Conservation (phyloP, 2,113 vertebrate species). For the Tricholaema leucomelas region DNA sequence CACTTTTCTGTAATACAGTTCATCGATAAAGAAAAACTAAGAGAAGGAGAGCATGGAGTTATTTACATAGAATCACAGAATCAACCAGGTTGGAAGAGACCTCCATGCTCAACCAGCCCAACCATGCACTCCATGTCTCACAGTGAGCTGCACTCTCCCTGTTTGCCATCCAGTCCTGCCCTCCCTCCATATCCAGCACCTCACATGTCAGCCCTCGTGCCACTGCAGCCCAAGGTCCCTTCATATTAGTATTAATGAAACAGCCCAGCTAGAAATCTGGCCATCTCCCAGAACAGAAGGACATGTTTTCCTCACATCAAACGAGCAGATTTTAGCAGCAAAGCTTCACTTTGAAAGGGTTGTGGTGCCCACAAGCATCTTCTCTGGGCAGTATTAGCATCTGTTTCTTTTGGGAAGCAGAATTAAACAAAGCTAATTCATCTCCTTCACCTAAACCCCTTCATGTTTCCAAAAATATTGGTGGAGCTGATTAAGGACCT, state of each 20-base stretch:
- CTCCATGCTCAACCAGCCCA: too few species aligned
- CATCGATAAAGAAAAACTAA: neutral
- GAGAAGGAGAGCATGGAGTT: neutral
- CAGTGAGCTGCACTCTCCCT: neutral
- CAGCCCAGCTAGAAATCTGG: neutral
- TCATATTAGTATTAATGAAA: neutral
- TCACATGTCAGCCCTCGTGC: neutral
- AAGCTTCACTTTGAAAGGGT: neutral
- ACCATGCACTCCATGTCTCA: rapidly evolving
- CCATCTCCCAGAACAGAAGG: neutral
- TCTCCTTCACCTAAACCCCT: neutral
- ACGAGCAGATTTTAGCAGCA: neutral
- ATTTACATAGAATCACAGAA: too few species aligned
- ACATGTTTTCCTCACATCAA: rapidly evolving
- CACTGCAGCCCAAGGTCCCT: neutral
- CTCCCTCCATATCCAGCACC: neutral
- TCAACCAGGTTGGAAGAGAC: too few species aligned
- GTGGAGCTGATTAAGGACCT: neutral
- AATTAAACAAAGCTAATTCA: neutral
- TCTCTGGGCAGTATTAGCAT: neutral
- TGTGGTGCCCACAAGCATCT: neutral
- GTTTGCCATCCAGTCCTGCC: neutral
- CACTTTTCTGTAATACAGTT: neutral
- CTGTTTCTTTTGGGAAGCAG: neutral
- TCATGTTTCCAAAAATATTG: neutral